Evolutionary conservation across 2,888 invertebrate species (phyloP), one percentile per base, ranked within the genome.

Genomic region (Hypena proboscidalis): DNA sequence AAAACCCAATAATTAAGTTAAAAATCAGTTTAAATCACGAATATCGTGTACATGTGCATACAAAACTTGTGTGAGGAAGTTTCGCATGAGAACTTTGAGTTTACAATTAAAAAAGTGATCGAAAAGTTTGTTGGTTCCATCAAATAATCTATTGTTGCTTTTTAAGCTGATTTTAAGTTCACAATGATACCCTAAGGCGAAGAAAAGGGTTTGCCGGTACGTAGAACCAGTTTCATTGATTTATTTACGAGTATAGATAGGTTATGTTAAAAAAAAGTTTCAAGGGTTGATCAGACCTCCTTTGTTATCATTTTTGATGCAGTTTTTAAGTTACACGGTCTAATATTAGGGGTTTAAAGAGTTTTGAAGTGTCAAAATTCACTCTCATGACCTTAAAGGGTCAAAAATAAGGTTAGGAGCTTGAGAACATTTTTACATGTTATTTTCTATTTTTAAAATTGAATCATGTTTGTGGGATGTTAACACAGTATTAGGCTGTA

Each of bases 161-260:
- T 67, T 45, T 48, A 43, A 41, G 23, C 52, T 23, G 22, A 44
- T 56, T 29, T 48, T 63, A 53, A 52, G 58, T 52, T 47, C 33
- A 70, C 67, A 77, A 72, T 70, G 61, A 42, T 32, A 25, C 36
- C 37, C 35, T 33, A 37, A 42, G 53, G 52, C 17, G 15, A 45
- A 47, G 54, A 73, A 17, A 17, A 76, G 74, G 74, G 70, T 59
- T 55, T 46, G 21, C 43, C 67, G 78, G 77, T 79, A 75, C 45
- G 72, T 70, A 50, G 41, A 80, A 81, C 81, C 73, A 72, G 81
- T 81, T 80, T 42, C 53, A 48, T 66, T 65, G 70, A 68, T 68
- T 67, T 77, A 76, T 79, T 77, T 73, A 76, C 58, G 66, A 52
- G 46, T 51, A 49, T 47, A 59, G 67, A 74, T 77, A 72, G 65